Conservation (phyloP, 2,113 vertebrate species). For the Paradisaea rubra region DNA sequence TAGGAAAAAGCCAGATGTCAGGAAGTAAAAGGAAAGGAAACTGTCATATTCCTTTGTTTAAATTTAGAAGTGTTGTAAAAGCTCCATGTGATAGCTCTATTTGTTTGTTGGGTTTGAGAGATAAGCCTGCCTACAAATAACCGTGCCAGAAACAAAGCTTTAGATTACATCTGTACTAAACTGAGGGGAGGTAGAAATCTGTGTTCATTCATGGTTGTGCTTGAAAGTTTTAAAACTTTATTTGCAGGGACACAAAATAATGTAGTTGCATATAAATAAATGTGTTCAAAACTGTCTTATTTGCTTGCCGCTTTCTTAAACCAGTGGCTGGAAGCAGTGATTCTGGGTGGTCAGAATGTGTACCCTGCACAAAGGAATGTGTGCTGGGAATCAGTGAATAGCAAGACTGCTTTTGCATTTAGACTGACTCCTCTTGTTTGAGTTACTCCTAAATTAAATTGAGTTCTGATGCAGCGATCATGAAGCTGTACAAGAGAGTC, state of each 20-base stretch:
- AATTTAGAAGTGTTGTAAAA: conserved; percentile 65
- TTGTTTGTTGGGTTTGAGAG: not conserved
- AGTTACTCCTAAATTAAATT: not conserved
- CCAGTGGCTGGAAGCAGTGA: not conserved
- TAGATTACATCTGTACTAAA: not conserved
- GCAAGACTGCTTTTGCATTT: not conserved
- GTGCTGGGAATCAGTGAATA: not conserved
- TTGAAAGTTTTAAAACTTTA: not conserved
- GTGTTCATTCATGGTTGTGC: not conserved
- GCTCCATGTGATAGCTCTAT: not conserved
- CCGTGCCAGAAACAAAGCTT: not conserved
- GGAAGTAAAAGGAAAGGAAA: conserved; percentile 83
- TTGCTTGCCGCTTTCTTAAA: not conserved
- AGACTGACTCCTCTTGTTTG: not conserved
- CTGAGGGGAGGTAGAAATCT: not conserved
- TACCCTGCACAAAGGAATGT: not conserved
- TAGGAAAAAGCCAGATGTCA: conserved; percentile 87
- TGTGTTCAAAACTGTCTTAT: not conserved
- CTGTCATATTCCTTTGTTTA: conserved; percentile 70
- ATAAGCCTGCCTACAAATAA: not conserved
- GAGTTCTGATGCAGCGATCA: not conserved
- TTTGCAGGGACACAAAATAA: not conserved
- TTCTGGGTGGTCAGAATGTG: not conserved
- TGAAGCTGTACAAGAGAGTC: not conserved
- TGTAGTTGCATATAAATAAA: not conserved